Evolutionary conservation across 37 sponge, comb jelly and placozoan genomes (phyloP).

Genomic region (Beroe forskalii): DNA sequence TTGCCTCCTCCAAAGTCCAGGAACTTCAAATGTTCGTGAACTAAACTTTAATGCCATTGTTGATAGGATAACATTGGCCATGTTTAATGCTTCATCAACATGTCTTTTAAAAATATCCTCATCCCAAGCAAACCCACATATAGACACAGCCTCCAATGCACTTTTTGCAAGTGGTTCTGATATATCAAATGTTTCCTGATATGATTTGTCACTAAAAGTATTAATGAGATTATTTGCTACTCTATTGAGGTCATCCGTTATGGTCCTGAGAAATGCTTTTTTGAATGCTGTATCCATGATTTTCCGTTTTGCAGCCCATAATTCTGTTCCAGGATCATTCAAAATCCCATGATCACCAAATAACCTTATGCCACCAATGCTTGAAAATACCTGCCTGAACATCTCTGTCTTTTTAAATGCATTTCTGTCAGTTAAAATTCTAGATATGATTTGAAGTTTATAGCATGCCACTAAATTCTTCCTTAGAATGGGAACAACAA

Average conservation of each 20-base stretch:
- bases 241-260: background rate
- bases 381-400: background rate
- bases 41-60: background rate
- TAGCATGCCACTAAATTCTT: background rate
- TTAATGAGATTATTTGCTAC: background rate
- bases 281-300: slow-evolving; percentile 35
- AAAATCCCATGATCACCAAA: slow-evolving; percentile 16
- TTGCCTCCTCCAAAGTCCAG: background rate
- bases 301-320: background rate
- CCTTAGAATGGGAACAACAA: background rate
- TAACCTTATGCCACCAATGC: background rate
- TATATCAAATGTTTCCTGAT: background rate
- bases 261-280: background rate
- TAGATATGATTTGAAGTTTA: background rate
- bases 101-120: background rate
- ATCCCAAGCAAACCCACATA: slow-evolving; percentile 19
- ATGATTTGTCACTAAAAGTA: background rate
- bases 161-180: background rate
- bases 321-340: slow-evolving; percentile 4
- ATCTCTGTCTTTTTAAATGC: background rate
- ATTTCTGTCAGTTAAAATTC: background rate
- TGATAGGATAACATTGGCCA: background rate
- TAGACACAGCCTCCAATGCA: background rate
- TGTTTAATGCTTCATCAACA: background rate
- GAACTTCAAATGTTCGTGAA: background rate